phyloP scores from a whole-genome alignment of 2,888 invertebrate species.

The Lucinisca nassula region DNA sequence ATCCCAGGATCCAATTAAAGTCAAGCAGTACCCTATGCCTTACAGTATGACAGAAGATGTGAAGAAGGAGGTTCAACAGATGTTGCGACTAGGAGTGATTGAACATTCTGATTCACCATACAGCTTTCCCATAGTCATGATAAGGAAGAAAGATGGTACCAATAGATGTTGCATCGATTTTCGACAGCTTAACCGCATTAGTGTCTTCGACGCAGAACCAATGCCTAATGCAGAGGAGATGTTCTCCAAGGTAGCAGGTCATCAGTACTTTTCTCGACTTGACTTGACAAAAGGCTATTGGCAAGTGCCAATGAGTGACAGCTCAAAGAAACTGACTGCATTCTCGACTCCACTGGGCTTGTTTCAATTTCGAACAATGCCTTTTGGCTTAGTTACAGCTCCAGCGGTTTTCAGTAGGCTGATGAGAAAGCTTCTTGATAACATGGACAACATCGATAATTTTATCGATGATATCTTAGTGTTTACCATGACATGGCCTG shows the following conservation, averaged over 20 bases:
- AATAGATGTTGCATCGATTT: constrained; percentile 71
- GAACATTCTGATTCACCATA: no score
- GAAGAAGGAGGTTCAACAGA: no score
- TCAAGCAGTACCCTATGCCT: no score
- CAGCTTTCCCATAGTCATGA: no score
- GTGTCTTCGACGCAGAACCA: constrained; percentile 72
- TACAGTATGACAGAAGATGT: no score
- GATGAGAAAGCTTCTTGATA: constrained; percentile 55
- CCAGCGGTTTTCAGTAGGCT: constrained; percentile 48
- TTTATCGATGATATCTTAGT: constrained; percentile 65
- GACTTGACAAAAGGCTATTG: constrained; percentile 49
- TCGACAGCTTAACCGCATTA: constrained; percentile 62
- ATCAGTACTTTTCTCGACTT: constrained; percentile 61
- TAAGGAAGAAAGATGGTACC: constrained; percentile 63
- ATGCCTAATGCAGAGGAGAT: constrained; percentile 69
- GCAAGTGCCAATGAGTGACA: constrained; percentile 25
- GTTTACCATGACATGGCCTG: constrained; percentile 48
- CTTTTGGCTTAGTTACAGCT: constrained; percentile 41
- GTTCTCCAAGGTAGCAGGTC: constrained; percentile 49
- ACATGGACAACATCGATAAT: constrained; percentile 47
- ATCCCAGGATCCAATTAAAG: no score
- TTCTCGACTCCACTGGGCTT: constrained; percentile 21
- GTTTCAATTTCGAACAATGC: not conserved
- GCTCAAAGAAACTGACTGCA: not conserved
- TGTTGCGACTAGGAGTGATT: no score